Conservation (phyloP, 2,888 invertebrate species). For the Macaria notata region DNA sequence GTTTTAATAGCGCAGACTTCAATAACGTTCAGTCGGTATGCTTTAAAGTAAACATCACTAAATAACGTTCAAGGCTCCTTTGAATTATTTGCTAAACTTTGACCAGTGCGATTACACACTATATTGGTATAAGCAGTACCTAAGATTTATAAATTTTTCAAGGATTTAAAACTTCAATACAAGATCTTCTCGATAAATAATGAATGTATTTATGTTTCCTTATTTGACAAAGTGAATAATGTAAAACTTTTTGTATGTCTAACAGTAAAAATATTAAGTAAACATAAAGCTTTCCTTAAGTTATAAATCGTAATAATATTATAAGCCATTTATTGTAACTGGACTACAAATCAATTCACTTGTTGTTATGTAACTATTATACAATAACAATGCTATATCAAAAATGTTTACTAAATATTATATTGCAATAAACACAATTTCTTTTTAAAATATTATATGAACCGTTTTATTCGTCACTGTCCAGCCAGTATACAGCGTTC, state of each 20-base stretch:
- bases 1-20: conserved; percentile 1
- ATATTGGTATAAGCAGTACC: conserved; percentile 7
- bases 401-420: too few relatives aligned
- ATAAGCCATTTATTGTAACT: too few relatives aligned
- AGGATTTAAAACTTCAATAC: not conserved
- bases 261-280: too few relatives aligned
- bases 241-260: not conserved
- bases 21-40: conserved; percentile 2
- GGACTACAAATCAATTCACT: too few relatives aligned
- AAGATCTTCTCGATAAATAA: not conserved
- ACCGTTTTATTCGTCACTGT: not conserved
- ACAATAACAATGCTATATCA: too few relatives aligned
- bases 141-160: conserved; percentile 8
- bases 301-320: too few relatives aligned
- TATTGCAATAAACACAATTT: too few relatives aligned
- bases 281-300: too few relatives aligned
- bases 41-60: conserved; percentile 24
- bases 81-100: conserved; percentile 30
- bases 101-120: conserved; percentile 14
- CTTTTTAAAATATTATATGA: too few relatives aligned
- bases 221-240: not conserved
- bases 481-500: not conserved
- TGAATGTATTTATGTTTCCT: not conserved
- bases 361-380: too few relatives aligned
- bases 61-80: conserved; percentile 26